Conservation (phyloP, 2,797 vertebrate species). For the Vespertilio murinus region DNA sequence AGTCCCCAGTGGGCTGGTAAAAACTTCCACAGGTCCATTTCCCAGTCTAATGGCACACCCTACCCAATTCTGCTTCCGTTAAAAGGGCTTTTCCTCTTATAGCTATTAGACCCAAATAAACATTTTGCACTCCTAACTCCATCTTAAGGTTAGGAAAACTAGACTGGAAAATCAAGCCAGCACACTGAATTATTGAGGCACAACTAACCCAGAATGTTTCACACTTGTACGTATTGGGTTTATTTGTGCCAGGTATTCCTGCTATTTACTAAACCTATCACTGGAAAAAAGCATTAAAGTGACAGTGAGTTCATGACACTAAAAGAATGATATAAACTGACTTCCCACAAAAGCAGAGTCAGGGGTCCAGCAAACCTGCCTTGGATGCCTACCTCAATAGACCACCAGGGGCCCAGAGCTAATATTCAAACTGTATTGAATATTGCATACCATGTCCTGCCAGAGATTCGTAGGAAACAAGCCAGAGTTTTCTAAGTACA, state of each 20-base stretch:
- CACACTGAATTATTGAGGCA: background rate
- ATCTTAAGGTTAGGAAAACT: background rate
- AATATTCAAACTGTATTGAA: conserved; percentile 3
- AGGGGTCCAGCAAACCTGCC: background rate
- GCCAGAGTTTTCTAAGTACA: background rate
- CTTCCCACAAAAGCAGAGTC: background rate
- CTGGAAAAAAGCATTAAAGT: background rate
- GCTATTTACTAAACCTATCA: background rate
- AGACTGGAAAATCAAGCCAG: background rate
- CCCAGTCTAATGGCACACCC: background rate
- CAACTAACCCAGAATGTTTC: background rate
- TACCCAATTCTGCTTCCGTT: background rate
- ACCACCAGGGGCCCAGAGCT: background rate
- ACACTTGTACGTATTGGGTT: background rate
- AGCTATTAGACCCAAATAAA: background rate
- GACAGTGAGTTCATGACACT: background rate
- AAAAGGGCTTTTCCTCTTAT: background rate
- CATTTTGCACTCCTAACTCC: background rate
- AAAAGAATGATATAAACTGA: background rate
- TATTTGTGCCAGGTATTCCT: background rate
- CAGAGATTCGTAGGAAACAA: conserved; percentile 48
- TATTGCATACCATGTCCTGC: background rate
- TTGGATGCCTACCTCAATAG: background rate
- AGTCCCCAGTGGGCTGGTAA: background rate
- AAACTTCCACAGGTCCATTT: background rate